Evolutionary conservation across 2,797 vertebrate genomes (phyloP).

Genomic region (Liparis tanakae): DNA sequence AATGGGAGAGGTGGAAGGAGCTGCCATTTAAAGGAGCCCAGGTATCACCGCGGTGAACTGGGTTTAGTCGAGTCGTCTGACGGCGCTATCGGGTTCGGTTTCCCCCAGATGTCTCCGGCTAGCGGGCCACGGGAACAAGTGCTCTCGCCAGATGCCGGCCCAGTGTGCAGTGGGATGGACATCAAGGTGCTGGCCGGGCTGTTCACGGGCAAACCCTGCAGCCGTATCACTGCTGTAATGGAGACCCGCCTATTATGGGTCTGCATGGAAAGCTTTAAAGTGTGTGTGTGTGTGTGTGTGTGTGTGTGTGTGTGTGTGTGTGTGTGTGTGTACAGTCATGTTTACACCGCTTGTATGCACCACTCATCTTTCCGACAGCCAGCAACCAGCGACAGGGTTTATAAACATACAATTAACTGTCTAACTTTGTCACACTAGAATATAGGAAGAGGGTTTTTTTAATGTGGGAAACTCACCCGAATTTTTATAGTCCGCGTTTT

Average conservation of each 20-base stretch:
- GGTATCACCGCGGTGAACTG: constrained; percentile 20
- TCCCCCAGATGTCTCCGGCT: constrained; percentile 36
- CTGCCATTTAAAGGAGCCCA: constrained; percentile 15
- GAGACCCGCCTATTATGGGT: constrained; percentile 33
- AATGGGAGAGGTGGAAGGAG: constrained; percentile 25
- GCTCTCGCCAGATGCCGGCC: constrained; percentile 73
- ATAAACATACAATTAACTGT: not conserved
- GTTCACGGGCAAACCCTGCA: constrained; percentile 62
- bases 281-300: not conserved
- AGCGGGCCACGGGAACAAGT: constrained; percentile 60
- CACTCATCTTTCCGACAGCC: constrained; percentile 18
- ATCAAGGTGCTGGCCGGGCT: constrained; percentile 67
- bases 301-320: not conserved
- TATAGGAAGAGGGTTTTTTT: not conserved
- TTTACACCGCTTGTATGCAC: constrained; percentile 26
- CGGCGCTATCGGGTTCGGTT: constrained; percentile 28
- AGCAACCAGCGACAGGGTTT: not conserved
- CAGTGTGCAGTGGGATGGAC: constrained; percentile 75
- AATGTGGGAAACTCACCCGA: constrained; percentile 79
- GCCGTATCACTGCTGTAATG: constrained; percentile 61
- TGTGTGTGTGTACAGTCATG: constrained; percentile 11
- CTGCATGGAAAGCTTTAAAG: constrained; percentile 29
- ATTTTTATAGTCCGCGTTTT: constrained; percentile 93
- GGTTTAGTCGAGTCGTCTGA: constrained; percentile 12
- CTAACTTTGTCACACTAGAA: not conserved